Base-by-base conservation (phyloP, 2,113 vertebrate genomes). In the Echinops telfairi region DNA sequence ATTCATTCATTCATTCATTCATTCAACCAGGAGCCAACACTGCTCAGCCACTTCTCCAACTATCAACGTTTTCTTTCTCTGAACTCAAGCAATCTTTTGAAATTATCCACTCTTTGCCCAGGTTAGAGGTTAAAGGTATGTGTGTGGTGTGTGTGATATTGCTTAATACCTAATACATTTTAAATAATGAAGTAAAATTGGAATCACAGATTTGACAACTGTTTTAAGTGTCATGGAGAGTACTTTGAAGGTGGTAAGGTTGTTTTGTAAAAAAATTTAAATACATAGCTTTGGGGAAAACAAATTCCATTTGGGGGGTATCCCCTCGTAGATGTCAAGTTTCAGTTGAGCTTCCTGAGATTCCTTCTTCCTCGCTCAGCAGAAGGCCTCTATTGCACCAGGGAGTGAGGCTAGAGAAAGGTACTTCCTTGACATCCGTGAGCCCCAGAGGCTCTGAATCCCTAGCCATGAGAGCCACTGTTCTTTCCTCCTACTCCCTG, bases 21-120 rank as follows among this genome's bases (percentile, higher is more conserved):
- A n/a, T 60, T 60, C 19, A 9, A 60, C 14, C 40, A 38, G 20
- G 31, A 86, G 20, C 73, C 33, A 47, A 70, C 36, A 3, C 14
- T 20, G 0, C 70, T 75, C 19, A 1, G 0, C 20, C 47, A 10
- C 75, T 25, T 84, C 70, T 47, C 36, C 1, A 88, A 57, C 36
- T 88, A 38, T 43, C 11, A 94, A 95, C 9, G 17, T 64, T 88
- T 73, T 79, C 58, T 93, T 88, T 86, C 75, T 89, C 33, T 78
- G 75, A 92, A 73, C 53, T 71, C 57, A 86, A 78, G 60, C 81
- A 12, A 84, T 12, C 2, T 62, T 22, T 70, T 58, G 27, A 75
- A 68, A 70, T 79, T 29, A 15, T 16, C 16, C 43, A 78, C 70
- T 33, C 1, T 0, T 88, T 90, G 11, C 2, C 29, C 57, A 70